phyloP scores from a whole-genome alignment of 2,888 invertebrate genomes.

The Leucozona laternaria region DNA sequence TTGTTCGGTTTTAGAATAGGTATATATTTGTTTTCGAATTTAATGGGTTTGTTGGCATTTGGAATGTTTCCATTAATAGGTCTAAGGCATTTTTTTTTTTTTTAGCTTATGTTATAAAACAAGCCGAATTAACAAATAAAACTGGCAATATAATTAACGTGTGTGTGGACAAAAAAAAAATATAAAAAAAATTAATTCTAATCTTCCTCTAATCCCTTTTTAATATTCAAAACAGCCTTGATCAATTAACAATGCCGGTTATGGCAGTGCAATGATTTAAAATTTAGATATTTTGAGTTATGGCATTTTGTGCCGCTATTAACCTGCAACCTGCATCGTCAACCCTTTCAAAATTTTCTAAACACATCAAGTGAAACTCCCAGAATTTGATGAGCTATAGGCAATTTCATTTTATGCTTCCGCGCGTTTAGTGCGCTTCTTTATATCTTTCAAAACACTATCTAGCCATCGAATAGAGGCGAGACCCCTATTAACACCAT shows the following conservation, averaged over 20 bases:
- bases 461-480: neutral
- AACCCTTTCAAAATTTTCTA: neutral
- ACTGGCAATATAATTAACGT: neutral
- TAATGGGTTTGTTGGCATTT: conserved; percentile 20
- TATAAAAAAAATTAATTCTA: neutral
- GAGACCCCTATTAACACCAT: conserved; percentile 10
- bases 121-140: neutral
- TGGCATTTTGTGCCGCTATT: conserved; percentile 5
- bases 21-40: conserved; percentile 1
- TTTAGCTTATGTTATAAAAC: conserved; percentile 5
- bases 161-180: neutral
- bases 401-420: conserved; percentile 17
- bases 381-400: conserved; percentile 13
- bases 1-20: neutral
- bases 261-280: neutral
- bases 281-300: conserved; percentile 8
- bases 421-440: neutral
- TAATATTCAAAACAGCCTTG: conserved; percentile 23
- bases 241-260: conserved; percentile 9
- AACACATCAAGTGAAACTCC: conserved; percentile 21
- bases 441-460: neutral
- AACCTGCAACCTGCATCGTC: neutral
- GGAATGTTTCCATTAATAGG: neutral
- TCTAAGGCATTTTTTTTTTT: neutral
- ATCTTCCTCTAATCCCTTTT: neutral